These are phyloP conservation scores for Isichthys henryi DNA, from an alignment of 2,113 vertebrate species.

Conservation along the genomic window DNA sequence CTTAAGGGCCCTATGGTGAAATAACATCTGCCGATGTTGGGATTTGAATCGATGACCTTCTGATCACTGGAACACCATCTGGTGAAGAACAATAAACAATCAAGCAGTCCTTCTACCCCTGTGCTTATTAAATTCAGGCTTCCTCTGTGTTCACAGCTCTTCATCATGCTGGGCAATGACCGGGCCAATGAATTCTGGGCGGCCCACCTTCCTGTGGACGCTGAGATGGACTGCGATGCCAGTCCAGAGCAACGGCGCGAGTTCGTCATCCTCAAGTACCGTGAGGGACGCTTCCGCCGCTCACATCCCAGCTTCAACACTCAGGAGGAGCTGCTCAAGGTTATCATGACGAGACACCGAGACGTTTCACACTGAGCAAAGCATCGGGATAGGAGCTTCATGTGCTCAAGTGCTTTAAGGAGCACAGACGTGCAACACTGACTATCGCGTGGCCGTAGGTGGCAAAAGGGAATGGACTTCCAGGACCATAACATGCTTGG, in stretches of 20 bases:
- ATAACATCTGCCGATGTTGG: not conserved
- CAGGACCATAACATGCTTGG: not conserved
- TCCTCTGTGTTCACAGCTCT: conserved; percentile 64
- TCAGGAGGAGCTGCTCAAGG: conserved; percentile 86
- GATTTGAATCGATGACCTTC: not conserved
- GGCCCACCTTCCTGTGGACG: conserved; percentile 47
- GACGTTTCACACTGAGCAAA: not conserved
- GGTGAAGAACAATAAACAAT: too few relatives aligned
- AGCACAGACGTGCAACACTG: not conserved
- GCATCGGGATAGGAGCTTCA: not conserved
- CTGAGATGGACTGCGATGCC: conserved; percentile 68
- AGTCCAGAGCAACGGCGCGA: conserved; percentile 68
- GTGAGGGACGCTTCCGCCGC: conserved; percentile 73
- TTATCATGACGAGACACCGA: conserved; percentile 34
- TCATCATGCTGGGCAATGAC: conserved; percentile 89
- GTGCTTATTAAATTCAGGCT: not conserved
- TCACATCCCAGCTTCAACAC: conserved; percentile 63
- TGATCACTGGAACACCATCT: not conserved
- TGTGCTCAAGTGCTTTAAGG: not conserved
- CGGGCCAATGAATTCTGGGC: conserved; percentile 90
- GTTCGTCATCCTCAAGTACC: conserved; percentile 81
- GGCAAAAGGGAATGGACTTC: not conserved
- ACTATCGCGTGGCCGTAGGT: not conserved
- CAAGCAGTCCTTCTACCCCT: not conserved
- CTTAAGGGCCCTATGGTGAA: not conserved